Evolutionary conservation across 2,113 vertebrate genomes (phyloP).

Genomic region (Rhadina sibilatrix): DNA sequence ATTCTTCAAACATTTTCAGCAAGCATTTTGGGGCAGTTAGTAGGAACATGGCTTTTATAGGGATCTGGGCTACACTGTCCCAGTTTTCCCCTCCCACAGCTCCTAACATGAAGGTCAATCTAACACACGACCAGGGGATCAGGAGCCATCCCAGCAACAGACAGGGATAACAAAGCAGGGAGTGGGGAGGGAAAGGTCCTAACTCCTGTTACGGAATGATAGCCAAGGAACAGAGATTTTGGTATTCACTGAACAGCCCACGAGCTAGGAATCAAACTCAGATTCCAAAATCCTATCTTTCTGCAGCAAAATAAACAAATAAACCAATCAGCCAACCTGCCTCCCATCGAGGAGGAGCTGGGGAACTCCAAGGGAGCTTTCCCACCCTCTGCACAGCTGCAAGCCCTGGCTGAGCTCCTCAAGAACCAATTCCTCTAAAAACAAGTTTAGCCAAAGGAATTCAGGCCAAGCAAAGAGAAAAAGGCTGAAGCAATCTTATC

Average conservation of each 20-base stretch:
- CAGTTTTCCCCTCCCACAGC: not conserved
- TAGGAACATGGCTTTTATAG: not conserved
- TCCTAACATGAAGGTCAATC: not conserved
- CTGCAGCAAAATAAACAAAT: not conserved
- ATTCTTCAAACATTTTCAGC: not conserved
- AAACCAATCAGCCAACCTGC: not conserved
- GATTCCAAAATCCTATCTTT: not conserved
- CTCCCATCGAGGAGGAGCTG: not conserved
- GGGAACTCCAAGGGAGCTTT: not conserved
- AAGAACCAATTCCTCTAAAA: not conserved
- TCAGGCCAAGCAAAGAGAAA: not conserved
- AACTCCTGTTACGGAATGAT: rapidly evolving
- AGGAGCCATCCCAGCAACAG: not conserved
- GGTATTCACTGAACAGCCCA: not conserved
- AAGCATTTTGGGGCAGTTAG: not conserved
- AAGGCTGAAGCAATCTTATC: not conserved
- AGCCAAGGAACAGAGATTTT: not conserved
- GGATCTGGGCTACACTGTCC: not conserved
- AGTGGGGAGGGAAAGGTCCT: not conserved
- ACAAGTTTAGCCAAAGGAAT: conserved; percentile 1
- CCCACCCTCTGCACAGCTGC: not conserved
- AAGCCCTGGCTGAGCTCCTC: not conserved
- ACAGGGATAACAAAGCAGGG: not conserved
- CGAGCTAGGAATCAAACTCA: not conserved
- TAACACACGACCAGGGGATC: rapidly evolving